Percentiles rank a stretch among this genome's conserved stretches.
Conservation (phyloP, 2,888 invertebrate species). For the Volucella zonaria region DNA sequence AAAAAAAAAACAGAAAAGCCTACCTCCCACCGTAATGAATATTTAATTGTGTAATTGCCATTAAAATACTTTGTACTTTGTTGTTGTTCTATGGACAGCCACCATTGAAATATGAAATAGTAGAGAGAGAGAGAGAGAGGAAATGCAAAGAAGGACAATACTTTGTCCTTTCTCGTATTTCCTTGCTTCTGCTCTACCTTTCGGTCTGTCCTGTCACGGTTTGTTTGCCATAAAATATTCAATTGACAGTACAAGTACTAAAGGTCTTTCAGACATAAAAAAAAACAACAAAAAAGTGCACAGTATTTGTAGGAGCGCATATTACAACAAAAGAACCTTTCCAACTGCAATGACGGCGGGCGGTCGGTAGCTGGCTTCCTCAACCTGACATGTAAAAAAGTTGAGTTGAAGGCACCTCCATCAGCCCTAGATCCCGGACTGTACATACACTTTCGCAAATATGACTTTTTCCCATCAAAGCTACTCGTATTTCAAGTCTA, state of each 20-base stretch:
- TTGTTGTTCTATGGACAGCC: conserved; percentile 3
- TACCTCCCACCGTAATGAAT: conserved; percentile 64
- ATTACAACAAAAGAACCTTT: conserved; percentile 49
- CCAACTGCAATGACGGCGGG: conserved; percentile 20
- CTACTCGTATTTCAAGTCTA: conserved; percentile 18
- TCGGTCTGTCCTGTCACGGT: conserved; percentile 36
- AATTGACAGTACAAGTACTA: conserved; percentile 63
- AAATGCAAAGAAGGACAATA: conserved; percentile 27
- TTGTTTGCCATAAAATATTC: conserved; percentile 59
- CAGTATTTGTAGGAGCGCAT: conserved; percentile 66
- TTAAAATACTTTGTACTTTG: conserved; percentile 64
- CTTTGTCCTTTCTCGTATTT: background rate
- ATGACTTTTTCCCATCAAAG: conserved; percentile 19
- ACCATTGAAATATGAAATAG: background rate
- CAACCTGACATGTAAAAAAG: conserved; percentile 44
- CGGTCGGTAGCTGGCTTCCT: conserved; percentile 34
- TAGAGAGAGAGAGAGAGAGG: background rate
- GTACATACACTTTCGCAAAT: conserved; percentile 83
- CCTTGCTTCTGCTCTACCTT: background rate
- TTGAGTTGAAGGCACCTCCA: conserved; percentile 38
- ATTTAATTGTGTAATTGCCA: conserved; percentile 68
- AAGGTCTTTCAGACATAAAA: conserved; percentile 34
- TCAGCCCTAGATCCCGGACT: conserved; percentile 30
- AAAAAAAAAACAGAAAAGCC: conserved; percentile 22
- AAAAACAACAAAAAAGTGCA: conserved; percentile 47